Evolutionary conservation across 2,797 vertebrate species (phyloP).

Genomic region (Botia almorhae): DNA sequence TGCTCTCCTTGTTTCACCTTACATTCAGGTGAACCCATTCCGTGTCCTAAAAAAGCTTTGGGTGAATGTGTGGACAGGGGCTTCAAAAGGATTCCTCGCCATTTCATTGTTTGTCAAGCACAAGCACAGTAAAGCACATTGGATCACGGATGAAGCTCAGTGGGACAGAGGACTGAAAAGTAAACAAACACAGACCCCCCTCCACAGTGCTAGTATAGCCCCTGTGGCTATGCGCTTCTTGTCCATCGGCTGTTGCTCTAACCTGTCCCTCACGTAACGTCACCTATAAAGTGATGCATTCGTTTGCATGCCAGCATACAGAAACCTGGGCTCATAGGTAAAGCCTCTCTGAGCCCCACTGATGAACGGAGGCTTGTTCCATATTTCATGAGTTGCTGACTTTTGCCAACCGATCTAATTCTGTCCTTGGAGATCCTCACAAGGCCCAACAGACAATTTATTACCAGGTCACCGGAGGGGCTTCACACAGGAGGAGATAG

Average conservation of each 20-base stretch:
- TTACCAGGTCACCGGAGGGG: constrained; percentile 70
- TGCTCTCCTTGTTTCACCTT: not conserved
- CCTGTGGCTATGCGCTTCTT: constrained; percentile 60
- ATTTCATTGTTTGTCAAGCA: constrained; percentile 61
- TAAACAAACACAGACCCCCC: constrained; percentile 68
- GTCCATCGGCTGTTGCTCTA: constrained; percentile 49
- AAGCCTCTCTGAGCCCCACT: not conserved
- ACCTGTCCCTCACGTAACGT: not conserved
- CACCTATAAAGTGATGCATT: constrained; percentile 34
- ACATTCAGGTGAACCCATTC: constrained; percentile 11
- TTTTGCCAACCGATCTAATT: constrained; percentile 75
- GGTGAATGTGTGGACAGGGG: constrained; percentile 43
- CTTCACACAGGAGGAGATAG: constrained; percentile 65
- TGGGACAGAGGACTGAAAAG: constrained; percentile 60
- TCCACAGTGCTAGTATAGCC: constrained; percentile 58
- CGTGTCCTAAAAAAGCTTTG: constrained; percentile 10
- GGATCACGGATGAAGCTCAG: constrained; percentile 63
- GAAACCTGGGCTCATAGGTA: constrained; percentile 31
- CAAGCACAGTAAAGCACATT: constrained; percentile 45
- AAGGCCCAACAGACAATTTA: constrained; percentile 69
- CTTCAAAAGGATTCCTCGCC: constrained; percentile 63
- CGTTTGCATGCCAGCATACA: constrained; percentile 43
- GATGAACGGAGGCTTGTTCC: constrained; percentile 60
- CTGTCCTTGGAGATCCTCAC: constrained; percentile 74
- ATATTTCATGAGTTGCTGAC: constrained; percentile 76